Conservation (phyloP, 2,888 invertebrate genomes). For the Allygus modestus region DNA sequence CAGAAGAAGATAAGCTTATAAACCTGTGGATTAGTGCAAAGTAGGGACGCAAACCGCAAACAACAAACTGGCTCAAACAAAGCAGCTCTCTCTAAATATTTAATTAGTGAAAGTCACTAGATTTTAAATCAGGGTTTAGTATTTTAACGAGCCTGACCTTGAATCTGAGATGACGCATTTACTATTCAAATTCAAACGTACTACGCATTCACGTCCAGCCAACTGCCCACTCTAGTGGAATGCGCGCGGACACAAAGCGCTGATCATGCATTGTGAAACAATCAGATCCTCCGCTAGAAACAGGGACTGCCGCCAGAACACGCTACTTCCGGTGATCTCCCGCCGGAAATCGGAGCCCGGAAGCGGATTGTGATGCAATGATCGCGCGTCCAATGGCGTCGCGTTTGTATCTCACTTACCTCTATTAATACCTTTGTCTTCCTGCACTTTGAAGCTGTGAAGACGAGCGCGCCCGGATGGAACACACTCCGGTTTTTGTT, state of each 20-base stretch:
- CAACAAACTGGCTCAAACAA: no score
- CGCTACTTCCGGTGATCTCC: constrained; percentile 44
- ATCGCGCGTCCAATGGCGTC: constrained; percentile 31
- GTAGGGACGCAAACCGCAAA: no score
- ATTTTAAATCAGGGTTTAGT: no score
- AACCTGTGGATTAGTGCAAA: no score
- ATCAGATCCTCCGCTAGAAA: background rate
- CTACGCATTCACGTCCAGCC: background rate
- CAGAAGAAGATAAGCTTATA: no score
- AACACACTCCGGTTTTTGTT: constrained; percentile 9
- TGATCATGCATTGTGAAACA: constrained; percentile 11
- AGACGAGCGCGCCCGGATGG: background rate
- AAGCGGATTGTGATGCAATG: constrained; percentile 48
- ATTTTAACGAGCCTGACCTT: no score
- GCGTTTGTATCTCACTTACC: background rate
- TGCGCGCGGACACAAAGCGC: background rate
- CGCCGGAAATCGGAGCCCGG: constrained; percentile 10
- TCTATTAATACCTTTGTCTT: constrained; percentile 36
- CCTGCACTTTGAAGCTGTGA: constrained; percentile 40
- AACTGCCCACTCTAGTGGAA: background rate
- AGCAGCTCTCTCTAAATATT: no score
- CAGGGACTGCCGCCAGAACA: constrained; percentile 33
- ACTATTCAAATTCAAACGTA: background rate
- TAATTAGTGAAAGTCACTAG: no score
- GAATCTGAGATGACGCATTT: no score